Evolutionary conservation across 92 coral and sea anemone species (phyloP), one percentile per base, ranked within the genome.

Genomic region (Porites rus): DNA sequence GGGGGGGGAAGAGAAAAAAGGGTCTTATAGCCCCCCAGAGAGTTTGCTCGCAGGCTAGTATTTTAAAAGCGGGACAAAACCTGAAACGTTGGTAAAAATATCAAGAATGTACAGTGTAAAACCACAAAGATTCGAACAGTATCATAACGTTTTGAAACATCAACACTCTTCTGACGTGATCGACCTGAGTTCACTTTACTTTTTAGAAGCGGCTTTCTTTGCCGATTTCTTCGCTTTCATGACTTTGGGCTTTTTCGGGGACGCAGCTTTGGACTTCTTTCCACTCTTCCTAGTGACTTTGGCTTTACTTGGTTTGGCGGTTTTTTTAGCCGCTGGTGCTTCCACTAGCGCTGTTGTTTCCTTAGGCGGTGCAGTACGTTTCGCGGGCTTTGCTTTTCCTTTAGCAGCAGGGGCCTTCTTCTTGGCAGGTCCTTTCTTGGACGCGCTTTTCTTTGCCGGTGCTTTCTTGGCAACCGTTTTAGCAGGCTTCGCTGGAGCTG

Each of bases 201-300:
- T 88, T 77, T 89, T 92, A 0, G 66, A n/a, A 51, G 64, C 76
- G 6, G 81, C 74, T 72, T 60, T 82, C 89, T 94, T 91, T 77
- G 87, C 86, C 28, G 91, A 64, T 54, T 87, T 89, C 62, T 90
- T 90, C 11, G 91, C 94, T 54, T 92, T 88, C 67, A 93, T 93
- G 11, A 83, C 98, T 60, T 92, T 94, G 8, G 98, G 98, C 87
- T 94, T 94, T 82, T 93, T 94, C 19, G 98, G 98, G 16, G 94
- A 77, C 1, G 94, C 94, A 16, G 96, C 94, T 68, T 94, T 94
- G 7, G 93, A 89, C 20, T 84, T 89, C 71, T 91, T 91, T 65
- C 82, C 88, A 31, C 65, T 66, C 84, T 91, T 93, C 10, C 82
- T 94, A 46, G 84, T 81, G n/a, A 81, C 82, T 80, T 90, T 90